Base-by-base conservation (phyloP, 2,113 vertebrate genomes). In the Pseudolaguvia tuberculata region DNA sequence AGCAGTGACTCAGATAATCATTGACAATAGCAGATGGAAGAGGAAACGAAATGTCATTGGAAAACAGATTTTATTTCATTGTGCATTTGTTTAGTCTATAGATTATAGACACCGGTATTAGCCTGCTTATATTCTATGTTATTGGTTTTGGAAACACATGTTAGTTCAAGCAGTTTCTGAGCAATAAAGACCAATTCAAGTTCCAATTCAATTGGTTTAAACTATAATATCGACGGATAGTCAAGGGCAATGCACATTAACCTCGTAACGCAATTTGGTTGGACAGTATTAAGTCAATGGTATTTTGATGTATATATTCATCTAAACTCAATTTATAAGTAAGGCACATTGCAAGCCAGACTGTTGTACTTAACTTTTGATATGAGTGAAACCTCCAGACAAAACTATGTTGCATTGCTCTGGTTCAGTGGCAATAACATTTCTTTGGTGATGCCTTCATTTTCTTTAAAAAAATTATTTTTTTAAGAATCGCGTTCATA, bases 21-120 rank as follows among this genome's bases (percentile, higher is more conserved):
- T 48, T n/a, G 20, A 75, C 52, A 58, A 52, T 6, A 63, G 68
- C 61, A 72, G 70, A 74, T 80, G 75, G 79, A 72, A 73, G 15
- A 45, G 20, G 56, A 42, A 50, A 21, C 14, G 58, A 68, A 31
- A 45, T 77, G 50, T 63, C 55, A 73, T 68, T 72, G 63, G 42
- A 59, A 73, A 74, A 70, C 71, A 74, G 59, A 67, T 78, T 77
- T 72, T 11, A 65, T 45, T 70, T 61, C 31, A 29, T 3, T 25
- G 77, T 70, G 67, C 45, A n/a, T 70, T 74, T 53, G 75, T 65
- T 59, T 47, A 18, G 27, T 14, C 17, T 66, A 75, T 59, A 23
- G 45, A 59, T 58, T 51, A 20, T 63, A 62, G 27, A 14, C 21
- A 70, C 25, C 77, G 23, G 55, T 55, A 35, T 75, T 57, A 58